Evolutionary conservation across 2,888 invertebrate species (phyloP), one percentile per base, ranked within the genome.

Genomic region (Sphaeridia pumilis): DNA sequence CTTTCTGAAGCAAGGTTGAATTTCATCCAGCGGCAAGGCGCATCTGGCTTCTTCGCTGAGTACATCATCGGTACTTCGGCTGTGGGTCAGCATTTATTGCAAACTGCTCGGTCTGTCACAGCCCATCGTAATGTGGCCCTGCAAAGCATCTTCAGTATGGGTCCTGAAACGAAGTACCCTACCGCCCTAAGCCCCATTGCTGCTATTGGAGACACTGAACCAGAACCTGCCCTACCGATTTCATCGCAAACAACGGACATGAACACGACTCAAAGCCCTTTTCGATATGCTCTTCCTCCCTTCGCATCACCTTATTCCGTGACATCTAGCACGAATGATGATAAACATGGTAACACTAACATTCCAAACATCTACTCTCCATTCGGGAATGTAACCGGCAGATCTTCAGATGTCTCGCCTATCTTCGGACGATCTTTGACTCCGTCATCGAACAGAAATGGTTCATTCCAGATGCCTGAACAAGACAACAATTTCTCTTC

Each of bases 81-180:
- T 2, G 44, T 44, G 10, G 20, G 24, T 12, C 26, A 46, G 4
- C 31, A 43, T 14, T 17, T 20, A 4, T 31, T 28, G 17, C 43
- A 46, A 25, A 14, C 34, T 20, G 21, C 31, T 14, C 34, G 14
- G n/a, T 4, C 21, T 12, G 27, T 47, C 20, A 45, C 56, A 45
- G 57, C 54, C 54, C 58, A 59, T 36, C 55, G 61, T 10, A 64
- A 63, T 46, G 61, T 61, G 7, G 61, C 64, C 14, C 52, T 64
- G 20, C 60, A 61, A 43, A 62, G 62, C 48, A 62, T 64, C 52
- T 62, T 62, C 41, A 55, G 25, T 27, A 50, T 47, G 21, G 27
- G 27, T 2, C 25, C 47, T 4, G 31, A 36, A 21, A 45, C 52
- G 4, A 42, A 36, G 17, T 14, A 31, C 3, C 26, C 17, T 14